Evolutionary conservation across 2,888 invertebrate species (phyloP).

Genomic region (Exocentrus adspersus): DNA sequence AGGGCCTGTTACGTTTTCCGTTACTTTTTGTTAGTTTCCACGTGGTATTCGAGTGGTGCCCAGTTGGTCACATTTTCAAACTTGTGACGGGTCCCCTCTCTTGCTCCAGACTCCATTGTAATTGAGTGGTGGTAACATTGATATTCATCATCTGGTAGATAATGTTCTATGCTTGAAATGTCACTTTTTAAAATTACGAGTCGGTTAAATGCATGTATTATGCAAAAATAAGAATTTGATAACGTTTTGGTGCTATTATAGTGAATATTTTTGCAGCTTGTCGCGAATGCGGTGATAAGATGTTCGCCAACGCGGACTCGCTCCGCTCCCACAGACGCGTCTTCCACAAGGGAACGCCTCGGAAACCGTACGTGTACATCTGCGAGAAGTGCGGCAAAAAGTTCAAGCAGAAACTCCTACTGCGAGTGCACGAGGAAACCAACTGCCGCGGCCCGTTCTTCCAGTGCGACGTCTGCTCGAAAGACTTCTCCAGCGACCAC

Average conservation of each 20-base stretch:
- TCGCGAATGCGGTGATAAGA: slow-evolving; percentile 61
- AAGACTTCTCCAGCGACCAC: slow-evolving; percentile 62
- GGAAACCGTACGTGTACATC: slow-evolving; percentile 54
- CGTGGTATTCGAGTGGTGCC: too few species aligned
- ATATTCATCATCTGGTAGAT: too few species aligned
- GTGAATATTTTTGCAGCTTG: slow-evolving; percentile 55
- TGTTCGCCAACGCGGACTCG: slow-evolving; percentile 62
- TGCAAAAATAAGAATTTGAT: too few species aligned
- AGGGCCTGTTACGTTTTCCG: too few species aligned
- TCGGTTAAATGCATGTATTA: background rate
- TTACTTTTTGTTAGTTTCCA: too few species aligned
- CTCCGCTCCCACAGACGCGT: slow-evolving; percentile 62
- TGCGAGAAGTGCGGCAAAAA: slow-evolving; percentile 57
- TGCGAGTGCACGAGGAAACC: slow-evolving; percentile 63
- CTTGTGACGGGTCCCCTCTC: too few species aligned
- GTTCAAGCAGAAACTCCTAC: slow-evolving; percentile 59
- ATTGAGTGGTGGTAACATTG: too few species aligned
- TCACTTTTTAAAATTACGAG: too few species aligned
- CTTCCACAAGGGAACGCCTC: slow-evolving; percentile 49
- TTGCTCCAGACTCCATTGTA: too few species aligned
- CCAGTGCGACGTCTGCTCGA: slow-evolving; percentile 60
- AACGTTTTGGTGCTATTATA: background rate
- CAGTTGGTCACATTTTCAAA: too few species aligned
- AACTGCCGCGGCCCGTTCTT: slow-evolving; percentile 60
- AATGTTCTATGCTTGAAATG: too few species aligned